Percentiles rank a stretch among this genome's conserved stretches.
Evolutionary conservation across 2,113 vertebrate species (phyloP).

Genomic region (Panurus biarmicus): DNA sequence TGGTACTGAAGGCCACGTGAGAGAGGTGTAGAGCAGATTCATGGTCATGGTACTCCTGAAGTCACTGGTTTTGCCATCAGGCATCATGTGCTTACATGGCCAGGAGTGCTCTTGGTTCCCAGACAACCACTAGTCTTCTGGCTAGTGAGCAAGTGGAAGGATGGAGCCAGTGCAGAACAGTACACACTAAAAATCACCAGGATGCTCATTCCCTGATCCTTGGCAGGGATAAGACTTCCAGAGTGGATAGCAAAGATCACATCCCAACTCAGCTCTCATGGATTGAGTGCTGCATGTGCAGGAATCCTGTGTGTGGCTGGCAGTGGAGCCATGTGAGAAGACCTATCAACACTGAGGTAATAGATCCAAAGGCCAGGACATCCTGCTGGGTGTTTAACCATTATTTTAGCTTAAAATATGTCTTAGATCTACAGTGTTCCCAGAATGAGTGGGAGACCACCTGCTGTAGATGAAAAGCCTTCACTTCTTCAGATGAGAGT

Average conservation of each 20-base stretch:
- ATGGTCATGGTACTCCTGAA: neutral
- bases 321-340: neutral
- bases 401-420: neutral
- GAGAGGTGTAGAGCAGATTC: neutral
- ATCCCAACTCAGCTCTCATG: neutral
- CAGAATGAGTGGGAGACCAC: neutral
- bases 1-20: neutral
- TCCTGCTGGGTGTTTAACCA: neutral
- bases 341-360: neutral
- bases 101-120: neutral
- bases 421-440: neutral
- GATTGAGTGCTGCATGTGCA: neutral
- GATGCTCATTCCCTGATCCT: neutral
- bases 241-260: neutral
- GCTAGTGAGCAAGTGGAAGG: neutral
- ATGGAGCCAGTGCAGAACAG: neutral
- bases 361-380: neutral
- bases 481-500: neutral
- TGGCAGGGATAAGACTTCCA: neutral
- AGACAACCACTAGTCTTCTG: neutral
- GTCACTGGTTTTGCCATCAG: neutral
- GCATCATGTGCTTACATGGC: neutral
- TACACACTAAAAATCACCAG: neutral
- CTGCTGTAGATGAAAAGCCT: neutral
- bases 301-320: neutral